Base-by-base conservation (phyloP, 2,888 invertebrate genomes). In the Pachymerium ferrugineum region DNA sequence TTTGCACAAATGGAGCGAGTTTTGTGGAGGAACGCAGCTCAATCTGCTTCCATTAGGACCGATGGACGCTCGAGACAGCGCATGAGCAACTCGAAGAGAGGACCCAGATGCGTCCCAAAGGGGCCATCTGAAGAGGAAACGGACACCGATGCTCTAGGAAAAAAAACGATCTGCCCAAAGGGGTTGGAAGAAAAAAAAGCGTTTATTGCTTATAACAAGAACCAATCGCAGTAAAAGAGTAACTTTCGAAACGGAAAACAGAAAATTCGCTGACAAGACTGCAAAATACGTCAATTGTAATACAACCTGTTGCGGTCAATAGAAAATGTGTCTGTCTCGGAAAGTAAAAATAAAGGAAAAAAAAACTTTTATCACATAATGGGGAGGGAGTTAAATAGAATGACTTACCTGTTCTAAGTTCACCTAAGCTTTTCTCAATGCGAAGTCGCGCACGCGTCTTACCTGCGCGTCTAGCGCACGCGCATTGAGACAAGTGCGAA, bases 141-240 rank as follows among this genome's bases (percentile, higher is more conserved):
- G 47, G 47, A 54, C 47, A 54, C 19, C 22, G 10, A 54, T 19
- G 47, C 14, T n/a, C n/a, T 19, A 22, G 47, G 19, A 22, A 22
- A 16, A 54, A 54, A 54, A 54, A 54, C 47, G 19, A 54, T 54
- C 47, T 22, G 47, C 16, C 19, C 47, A 19, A 10, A n/a, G 47
- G 47, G 47, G 47, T 54, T 22, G 47, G 19, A 16, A 54, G 47
- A 54, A 22, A 54, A 54, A 54, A 54, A 54, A 54, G 47, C 47
- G 47, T 54, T 54, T 54, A 54, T 54, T 54, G 47, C 47, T 54
- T 54, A 54, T 22, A 54, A 54, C 47, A 54, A 22, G 47, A 54
- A 54, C 47, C 47, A 54, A 54, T 54, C 47, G 47, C 47, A 54
- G 47, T 54, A 54, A 54, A 54, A 22, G 19, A 22, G 47, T 54